Conservation (phyloP, 1,140 invertebrate species). For the Rhyzopertha dominica region DNA sequence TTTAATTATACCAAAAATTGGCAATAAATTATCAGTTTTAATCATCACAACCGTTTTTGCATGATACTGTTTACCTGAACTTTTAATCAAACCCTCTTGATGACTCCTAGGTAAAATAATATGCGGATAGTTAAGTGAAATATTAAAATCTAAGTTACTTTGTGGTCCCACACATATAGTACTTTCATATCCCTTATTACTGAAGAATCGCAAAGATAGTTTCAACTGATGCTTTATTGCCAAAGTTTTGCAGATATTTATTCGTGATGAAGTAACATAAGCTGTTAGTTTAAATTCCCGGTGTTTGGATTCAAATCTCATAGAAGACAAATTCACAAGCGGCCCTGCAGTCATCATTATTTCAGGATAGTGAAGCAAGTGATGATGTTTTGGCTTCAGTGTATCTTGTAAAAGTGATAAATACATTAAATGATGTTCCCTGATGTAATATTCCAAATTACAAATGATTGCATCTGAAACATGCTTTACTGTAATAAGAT, state of each 20-base stretch:
- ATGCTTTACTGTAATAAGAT: background rate
- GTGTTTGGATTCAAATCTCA: slow-evolving; percentile 3
- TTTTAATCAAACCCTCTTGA: too few species aligned
- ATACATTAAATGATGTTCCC: slow-evolving; percentile 1
- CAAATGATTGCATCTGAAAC: background rate
- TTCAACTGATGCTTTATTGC: slow-evolving; percentile 4
- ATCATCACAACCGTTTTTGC: too few species aligned
- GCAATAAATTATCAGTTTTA: too few species aligned
- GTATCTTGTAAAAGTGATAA: background rate
- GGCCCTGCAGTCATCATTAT: slow-evolving; percentile 1
- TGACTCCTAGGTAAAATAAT: too few species aligned
- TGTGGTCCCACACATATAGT: too few species aligned
- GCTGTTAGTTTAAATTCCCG: background rate
- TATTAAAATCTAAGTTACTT: too few species aligned
- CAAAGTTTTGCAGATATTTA: background rate
- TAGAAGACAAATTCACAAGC: slow-evolving; percentile 1
- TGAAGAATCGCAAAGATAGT: too few species aligned
- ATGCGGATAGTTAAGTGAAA: too few species aligned
- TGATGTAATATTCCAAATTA: background rate
- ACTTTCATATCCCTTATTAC: too few species aligned
- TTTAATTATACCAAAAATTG: too few species aligned
- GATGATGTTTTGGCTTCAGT: slow-evolving; percentile 11
- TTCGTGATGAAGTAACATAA: background rate
- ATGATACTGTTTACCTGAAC: too few species aligned
- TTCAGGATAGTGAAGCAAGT: slow-evolving; percentile 1